Percentiles rank a stretch among this genome's conserved stretches.
Evolutionary conservation across 2,113 vertebrate species (phyloP).

Genomic region (Rhinichthys klamathensis): DNA sequence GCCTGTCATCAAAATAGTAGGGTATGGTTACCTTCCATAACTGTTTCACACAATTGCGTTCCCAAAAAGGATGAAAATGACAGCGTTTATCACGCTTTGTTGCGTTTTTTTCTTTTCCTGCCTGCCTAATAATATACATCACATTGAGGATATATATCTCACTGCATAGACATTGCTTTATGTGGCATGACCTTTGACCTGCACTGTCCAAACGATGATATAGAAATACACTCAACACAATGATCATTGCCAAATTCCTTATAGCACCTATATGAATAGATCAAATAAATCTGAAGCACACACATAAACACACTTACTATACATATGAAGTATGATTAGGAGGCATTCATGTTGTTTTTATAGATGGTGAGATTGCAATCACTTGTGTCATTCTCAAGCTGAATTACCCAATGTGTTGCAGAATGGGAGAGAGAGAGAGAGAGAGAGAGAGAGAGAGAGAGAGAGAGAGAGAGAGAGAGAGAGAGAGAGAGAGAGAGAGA

Average conservation of each 20-base stretch:
- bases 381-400: conserved; percentile 23
- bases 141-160: background rate
- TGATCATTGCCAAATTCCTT: background rate
- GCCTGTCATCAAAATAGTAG: too few species aligned
- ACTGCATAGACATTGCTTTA: background rate
- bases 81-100: too few species aligned
- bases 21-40: too few species aligned
- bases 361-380: conserved; percentile 19
- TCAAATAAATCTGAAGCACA: background rate
- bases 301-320: background rate
- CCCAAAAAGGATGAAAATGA: too few species aligned
- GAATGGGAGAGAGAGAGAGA: background rate
- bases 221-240: background rate
- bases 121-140: conserved; percentile 6
- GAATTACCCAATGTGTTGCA: background rate
- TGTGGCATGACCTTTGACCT: conserved; percentile 17
- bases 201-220: background rate
- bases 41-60: too few species aligned
- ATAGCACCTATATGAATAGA: background rate
- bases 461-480: background rate
- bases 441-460: background rate
- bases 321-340: conserved; percentile 13
- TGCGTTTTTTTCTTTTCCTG: background rate
- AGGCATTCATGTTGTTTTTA: background rate
- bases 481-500: too few species aligned